Base-by-base conservation (phyloP, 2,797 vertebrate species). In the Bryconaethiops microstoma region DNA sequence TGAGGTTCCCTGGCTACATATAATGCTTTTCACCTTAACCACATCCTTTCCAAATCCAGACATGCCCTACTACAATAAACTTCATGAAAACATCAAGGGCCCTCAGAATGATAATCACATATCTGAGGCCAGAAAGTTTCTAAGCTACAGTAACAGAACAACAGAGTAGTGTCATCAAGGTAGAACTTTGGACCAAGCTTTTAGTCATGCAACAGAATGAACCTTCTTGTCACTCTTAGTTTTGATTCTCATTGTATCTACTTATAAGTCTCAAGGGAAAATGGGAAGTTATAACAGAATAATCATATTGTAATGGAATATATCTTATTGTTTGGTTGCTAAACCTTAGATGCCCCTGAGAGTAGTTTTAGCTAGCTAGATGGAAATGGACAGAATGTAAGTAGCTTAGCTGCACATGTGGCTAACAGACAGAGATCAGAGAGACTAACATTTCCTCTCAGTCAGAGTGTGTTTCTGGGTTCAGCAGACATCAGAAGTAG, bases 371-470 rank as follows among this genome's bases (percentile, higher is more conserved):
- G n/a, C 8, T 25, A 17, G 13, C 68, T 70, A 48, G 14, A 29
- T 70, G 45, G 42, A 70, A 70, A 25, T 59, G 52, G 52, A 23
- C 14, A 9, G 64, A 39, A 25, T 60, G 57, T 70, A 62, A 62
- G 64, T 60, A 52, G 64, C 64, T 60, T 62, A 62, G 63, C 42
- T 52, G 80, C 8, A 7, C 92, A 90, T 89, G 85, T 93, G 92
- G 91, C 79, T 69, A 77, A 83, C 90, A 91, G 85, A 91, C 89
- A 85, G 86, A 74, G 83, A 67, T 71, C 72, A 74, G 35, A 48
- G 13, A 45, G 67, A 17, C 57, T 42, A 42, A 74, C 71, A 80
- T 40, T 78, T 78, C 76, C 76, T 78, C 82, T 73, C 73, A 65
- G 73, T 82, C 84, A 85, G 80, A 83, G 80, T 78, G 59, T 87